Evolutionary conservation across 2,113 vertebrate species (phyloP), one percentile per base, ranked within the genome.

Genomic region (Fulmarus glacialis): DNA sequence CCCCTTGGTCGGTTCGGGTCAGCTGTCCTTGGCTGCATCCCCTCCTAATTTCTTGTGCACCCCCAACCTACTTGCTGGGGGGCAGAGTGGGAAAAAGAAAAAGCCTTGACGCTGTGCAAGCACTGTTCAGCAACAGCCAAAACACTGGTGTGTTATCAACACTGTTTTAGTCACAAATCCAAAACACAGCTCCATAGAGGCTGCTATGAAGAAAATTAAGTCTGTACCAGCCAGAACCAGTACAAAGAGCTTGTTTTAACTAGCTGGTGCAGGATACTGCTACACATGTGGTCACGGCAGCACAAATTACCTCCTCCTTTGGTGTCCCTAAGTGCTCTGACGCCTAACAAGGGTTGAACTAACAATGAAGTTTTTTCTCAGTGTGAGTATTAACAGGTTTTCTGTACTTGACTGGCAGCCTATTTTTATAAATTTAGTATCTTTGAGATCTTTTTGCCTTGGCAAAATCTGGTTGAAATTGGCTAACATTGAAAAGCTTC

Each of bases 241-340:
- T 27, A 52, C 24, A 90, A 59, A 12, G 2, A 85, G 8, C 30
- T 87, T 68, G 38, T 53, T 68, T 87, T 42, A 55, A 63, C 12
- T 7, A 1, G 22, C 19, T 62, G 55, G 29, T 0, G 0, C 10
- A 45, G 52, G 62, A 42, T 45, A 42, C 50, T 66, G 70, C 73
- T 29, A 30, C 43, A 36, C 12, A 26, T 11, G 10, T 34, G 52
- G 22, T 42, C 42, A 63, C 1, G 0, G 66, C 70, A 82, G 29
- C 20, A 38, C 2, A 0, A n/a, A 64, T 30, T 47, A 15, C 9
- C 38, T 68, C 26, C 47, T 64, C 13, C 67, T 58, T 45, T 27
- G 50, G 36, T 3, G 1, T 48, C 59, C 34, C 19, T 12, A 8
- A 24, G 43, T 23, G 30, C 42, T 78, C 59, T 30, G 32, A 62